These are phyloP conservation scores for Bombus terrestris DNA, from an alignment of 1,140 invertebrate genomes.

Conservation along the genomic window DNA sequence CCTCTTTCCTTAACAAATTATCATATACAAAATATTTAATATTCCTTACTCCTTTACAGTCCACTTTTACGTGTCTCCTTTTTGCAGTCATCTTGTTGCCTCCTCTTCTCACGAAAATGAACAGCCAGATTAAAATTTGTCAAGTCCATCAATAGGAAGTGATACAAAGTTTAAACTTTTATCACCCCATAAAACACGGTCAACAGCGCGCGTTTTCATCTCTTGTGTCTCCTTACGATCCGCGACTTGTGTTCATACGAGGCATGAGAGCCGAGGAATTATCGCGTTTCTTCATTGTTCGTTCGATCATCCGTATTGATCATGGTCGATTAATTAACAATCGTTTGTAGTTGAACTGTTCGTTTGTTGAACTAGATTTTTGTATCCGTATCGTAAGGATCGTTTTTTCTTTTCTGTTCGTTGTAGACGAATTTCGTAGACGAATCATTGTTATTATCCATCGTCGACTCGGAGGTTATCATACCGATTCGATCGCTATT, in stretches of 20 bases:
- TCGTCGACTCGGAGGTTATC: slow-evolving; percentile 12
- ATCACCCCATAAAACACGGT: slow-evolving; percentile 10
- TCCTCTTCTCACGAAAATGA: not conserved
- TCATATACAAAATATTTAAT: not conserved
- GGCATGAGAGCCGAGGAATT: not conserved
- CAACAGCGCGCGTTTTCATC: slow-evolving; percentile 14
- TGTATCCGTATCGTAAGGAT: not conserved
- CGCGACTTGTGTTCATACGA: slow-evolving; percentile 35
- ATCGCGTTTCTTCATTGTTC: not conserved
- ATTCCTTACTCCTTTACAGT: not conserved
- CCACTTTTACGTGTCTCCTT: not conserved
- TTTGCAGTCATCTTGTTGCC: no score
- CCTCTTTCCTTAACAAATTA: not conserved
- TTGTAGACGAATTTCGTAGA: not conserved
- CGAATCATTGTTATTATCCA: slow-evolving; percentile 23
- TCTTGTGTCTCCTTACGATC: slow-evolving; percentile 53
- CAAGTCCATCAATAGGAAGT: not conserved
- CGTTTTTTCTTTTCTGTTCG: not conserved
- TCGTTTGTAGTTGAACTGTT: not conserved
- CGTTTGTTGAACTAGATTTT: not conserved
- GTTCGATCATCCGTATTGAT: not conserved
- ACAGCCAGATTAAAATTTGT: not conserved
- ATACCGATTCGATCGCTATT: slow-evolving; percentile 3
- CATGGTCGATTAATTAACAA: slow-evolving; percentile 1
- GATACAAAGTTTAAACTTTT: not conserved